Base-by-base conservation (phyloP, 2,113 vertebrate genomes). In the Sylvilagus bachmani region DNA sequence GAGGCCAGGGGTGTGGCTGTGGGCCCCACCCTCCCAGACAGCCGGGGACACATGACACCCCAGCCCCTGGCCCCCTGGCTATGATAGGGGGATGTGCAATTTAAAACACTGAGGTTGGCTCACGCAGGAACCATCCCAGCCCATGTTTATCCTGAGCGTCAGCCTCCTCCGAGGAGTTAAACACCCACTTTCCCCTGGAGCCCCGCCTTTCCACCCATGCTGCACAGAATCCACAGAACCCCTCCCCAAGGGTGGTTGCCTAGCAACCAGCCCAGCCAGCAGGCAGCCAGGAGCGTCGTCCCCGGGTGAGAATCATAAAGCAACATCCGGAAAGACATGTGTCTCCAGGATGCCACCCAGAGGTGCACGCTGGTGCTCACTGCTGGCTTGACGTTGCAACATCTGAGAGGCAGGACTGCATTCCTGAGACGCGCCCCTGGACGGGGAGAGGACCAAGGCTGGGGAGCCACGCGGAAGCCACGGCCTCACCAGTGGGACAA, bases 241-340 rank as follows among this genome's bases (percentile, higher is more conserved):
- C 95, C 90, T 69, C 86, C 89, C 97, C 97, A 97, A 87, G 95
- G 96, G 19, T 36, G 36, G 98, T 99, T 98, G 97, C 98, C 97
- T 99, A 99, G 98, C 99, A 98, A 98, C 98, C 96, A 98, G 97
- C 98, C 97, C 98, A 98, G 98, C 98, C 98, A 98, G 98, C 96
- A 62, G 10, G n/a, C 13, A 97, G 97, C 93, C 96, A 29, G 74
- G 97, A 97, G 97, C 98, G 95, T 96, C 97, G 97, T 97, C 97
- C 97, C 96, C 16, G 5, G 96, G 93, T 0, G 55, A 97, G 79
- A 92, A 89, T 86, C 92, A 92, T 27, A 51, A 94, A 97, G 94
- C 31, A 93, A 36, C 92, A 97, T 83, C 97, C 95, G 70, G 86
- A 97, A 90, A 87, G 96, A 94, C 78, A 85, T 79, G 86, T 53